Conservation (phyloP, 2,113 vertebrate species). For the Tupaia chinensis region DNA sequence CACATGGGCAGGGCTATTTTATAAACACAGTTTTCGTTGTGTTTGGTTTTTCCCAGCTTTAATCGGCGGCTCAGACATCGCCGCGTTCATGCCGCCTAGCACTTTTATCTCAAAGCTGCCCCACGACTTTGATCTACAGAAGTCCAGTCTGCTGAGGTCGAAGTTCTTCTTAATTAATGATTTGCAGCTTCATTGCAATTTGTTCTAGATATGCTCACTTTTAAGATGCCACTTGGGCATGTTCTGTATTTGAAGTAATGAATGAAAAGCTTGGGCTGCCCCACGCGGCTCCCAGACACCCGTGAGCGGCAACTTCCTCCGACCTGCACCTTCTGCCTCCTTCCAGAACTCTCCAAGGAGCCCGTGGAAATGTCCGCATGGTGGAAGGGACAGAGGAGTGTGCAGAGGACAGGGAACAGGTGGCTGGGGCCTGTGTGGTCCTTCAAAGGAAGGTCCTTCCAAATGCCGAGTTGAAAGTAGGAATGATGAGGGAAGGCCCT, state of each 20-base stretch:
- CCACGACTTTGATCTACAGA: background rate
- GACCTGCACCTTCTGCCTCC: background rate
- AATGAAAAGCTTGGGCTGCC: accelerated
- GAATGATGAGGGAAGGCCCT: no score
- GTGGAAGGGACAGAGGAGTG: background rate
- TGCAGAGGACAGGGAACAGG: accelerated
- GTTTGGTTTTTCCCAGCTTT: background rate
- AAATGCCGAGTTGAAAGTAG: no score
- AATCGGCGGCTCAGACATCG: background rate
- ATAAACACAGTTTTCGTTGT: background rate
- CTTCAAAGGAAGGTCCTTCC: background rate
- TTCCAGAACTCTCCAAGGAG: background rate
- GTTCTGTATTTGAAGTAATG: background rate
- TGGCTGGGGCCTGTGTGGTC: no score
- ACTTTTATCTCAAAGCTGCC: slow-evolving; percentile 6
- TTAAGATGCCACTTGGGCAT: background rate
- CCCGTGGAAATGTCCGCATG: accelerated
- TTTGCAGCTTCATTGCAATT: background rate
- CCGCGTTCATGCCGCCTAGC: background rate
- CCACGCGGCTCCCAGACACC: accelerated
- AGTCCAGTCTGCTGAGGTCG: background rate
- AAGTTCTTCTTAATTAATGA: background rate
- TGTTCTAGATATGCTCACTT: background rate
- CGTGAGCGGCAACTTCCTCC: background rate
- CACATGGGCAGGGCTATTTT: background rate